Percentiles rank a stretch among this genome's conserved stretches.
Evolutionary conservation across 2,797 vertebrate species (phyloP).

Genomic region (Sylvia borin): DNA sequence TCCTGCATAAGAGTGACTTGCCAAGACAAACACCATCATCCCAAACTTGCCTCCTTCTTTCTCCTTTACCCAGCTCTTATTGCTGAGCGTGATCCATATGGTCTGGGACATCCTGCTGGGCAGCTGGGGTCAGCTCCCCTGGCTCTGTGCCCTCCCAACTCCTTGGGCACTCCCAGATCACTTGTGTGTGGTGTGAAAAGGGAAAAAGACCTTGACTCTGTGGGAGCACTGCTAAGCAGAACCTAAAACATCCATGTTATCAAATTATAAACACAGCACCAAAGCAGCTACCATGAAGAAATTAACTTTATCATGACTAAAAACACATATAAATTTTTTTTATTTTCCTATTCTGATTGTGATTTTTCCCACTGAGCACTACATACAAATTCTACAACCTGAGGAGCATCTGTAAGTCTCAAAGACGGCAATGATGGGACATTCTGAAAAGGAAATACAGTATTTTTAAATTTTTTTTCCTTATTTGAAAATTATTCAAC

Average conservation of each 20-base stretch:
- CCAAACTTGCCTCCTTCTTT: rapidly evolving
- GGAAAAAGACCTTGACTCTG: neutral
- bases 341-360: neutral
- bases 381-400: neutral
- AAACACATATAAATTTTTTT: neutral
- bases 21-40: neutral
- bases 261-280: neutral
- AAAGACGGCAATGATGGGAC: neutral
- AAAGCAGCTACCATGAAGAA: neutral
- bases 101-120: neutral
- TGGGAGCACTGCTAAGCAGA: neutral
- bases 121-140: neutral
- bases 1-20: rapidly evolving
- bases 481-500: neutral
- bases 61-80: neutral
- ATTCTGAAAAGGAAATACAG: neutral
- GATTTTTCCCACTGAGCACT: neutral
- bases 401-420: neutral
- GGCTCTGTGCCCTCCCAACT: rapidly evolving
- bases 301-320: neutral
- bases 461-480: neutral
- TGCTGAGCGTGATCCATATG: rapidly evolving
- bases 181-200: rapidly evolving
- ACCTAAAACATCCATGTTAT: neutral
- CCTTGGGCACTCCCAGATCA: neutral